Conservation (phyloP, 2,113 vertebrate genomes). For the Danio rerio region DNA sequence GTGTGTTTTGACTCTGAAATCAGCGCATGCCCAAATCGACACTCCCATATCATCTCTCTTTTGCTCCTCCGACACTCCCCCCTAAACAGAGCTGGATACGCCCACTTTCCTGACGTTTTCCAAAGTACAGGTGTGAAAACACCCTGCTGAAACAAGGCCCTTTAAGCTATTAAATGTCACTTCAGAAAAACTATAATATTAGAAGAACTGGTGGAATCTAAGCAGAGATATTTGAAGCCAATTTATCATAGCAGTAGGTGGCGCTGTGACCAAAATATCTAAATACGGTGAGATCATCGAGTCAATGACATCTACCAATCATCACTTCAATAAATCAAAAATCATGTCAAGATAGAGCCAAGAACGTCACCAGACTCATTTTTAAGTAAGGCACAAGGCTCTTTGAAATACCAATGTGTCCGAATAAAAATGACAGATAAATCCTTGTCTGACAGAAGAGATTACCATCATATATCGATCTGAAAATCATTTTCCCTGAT, state of each 20-base stretch:
- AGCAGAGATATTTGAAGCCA: constrained; percentile 33
- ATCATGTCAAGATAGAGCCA: background rate
- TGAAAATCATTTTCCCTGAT: background rate
- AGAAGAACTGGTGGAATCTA: no score
- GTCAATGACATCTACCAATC: background rate
- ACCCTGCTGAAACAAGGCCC: no score
- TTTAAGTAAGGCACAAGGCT: background rate
- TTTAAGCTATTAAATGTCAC: no score
- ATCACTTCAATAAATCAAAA: background rate
- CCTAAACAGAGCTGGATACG: no score
- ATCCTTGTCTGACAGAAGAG: background rate
- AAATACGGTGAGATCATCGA: background rate
- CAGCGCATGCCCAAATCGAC: no score
- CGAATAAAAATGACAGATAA: background rate
- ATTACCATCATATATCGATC: background rate
- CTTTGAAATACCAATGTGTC: background rate
- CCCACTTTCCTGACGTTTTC: no score
- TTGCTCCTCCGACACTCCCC: no score
- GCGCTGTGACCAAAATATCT: background rate
- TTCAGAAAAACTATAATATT: no score
- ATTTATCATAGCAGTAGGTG: background rate
- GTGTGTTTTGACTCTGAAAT: no score
- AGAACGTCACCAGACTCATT: background rate
- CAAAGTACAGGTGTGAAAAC: no score
- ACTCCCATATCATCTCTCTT: no score